Evolutionary conservation across 2,113 vertebrate species (phyloP), one percentile per base, ranked within the genome.

Genomic region (Tenebrosternarchus preto): DNA sequence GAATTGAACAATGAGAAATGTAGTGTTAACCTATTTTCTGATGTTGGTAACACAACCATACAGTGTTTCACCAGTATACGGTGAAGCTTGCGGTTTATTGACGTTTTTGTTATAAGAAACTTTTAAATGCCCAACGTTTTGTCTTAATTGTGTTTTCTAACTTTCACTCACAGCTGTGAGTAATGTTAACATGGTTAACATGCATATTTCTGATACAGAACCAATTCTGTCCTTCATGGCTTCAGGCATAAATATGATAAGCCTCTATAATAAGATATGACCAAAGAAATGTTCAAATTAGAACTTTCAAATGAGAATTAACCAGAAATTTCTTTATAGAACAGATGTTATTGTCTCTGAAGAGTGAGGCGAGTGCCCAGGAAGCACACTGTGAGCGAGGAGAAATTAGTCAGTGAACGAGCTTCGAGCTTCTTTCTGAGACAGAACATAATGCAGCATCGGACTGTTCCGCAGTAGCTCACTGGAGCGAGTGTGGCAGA

Each of bases 401-500:
- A 39, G 16, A 60, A 16, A 15, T 27, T n/a, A 76, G 8, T 59
- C 11, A 60, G 50, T 77, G 78, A 68, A 39, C 73, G 77, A 86
- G 83, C 85, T 82, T 77, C 71, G 64, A 79, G 73, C 82, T 77
- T 82, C 57, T 83, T 80, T 77, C 76, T 82, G 33, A 73, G 25
- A 56, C 57, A 74, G 85, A 88, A 88, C 78, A 86, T 79, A 85
- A 85, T 80, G 63, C 68, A 80, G 83, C 76, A 19, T 36, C 5
- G 29, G 74, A 87, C 88, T 86, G 81, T 86, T 90, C 83, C 50
- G 73, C 74, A 72, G 73, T 85, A 81, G 64, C 73, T 90, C 88
- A 89, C 85, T 82, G 88, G 83, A 77, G 73, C 73, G 77, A 81
- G 43, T 55, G 36, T 29, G 78, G 80, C 71, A 59, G 53, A 74